Base-by-base conservation (phyloP, 2,888 invertebrate species). In the Drosophila pullipes region DNA sequence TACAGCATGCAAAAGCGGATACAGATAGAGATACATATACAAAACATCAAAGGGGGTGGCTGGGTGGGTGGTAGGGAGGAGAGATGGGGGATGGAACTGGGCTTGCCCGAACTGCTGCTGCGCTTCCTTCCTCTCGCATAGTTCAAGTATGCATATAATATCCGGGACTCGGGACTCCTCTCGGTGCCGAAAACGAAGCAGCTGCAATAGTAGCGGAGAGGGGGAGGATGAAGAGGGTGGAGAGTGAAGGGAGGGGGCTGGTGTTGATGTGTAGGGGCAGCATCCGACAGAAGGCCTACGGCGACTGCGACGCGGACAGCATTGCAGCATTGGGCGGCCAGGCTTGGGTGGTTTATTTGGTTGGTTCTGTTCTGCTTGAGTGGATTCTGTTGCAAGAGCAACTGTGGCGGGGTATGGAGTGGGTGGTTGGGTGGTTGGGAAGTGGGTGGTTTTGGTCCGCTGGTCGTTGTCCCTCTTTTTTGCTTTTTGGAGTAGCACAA, bases 131-230 rank as follows among this genome's bases (percentile, higher is more conserved):
- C 70, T 47, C 39, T 81, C 86, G 90, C 85, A 89, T 89, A 85
- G 87, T 88, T 87, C 90, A 87, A 87, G 87, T 89, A 89, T 87
- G 87, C 87, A 87, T 89, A 87, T 87, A 87, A 87, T 87, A 89
- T 87, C 90, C 87, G 82, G 90, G 81, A 78, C 78, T 78, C 80
- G 86, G 69, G 69, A 69, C 50, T 59, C 58, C 50, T 59, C 50
- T 89, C 84, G 86, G 75, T 78, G 70, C 89, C 87, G 78, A 77
- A 85, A 88, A 83, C 87, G 74, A 82, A 86, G 78, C 81, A 77
- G 68, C 72, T 80, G 73, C 82, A 78, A 59, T 41, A 67, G 35
- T 68, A 66, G 41, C n/a, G 22, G n/a, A 16, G 4, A 3, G 37
- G 9, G 31, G 31, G 9, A 31, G 9, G 2, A 31, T 16, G 28